A percentile compares a stretch with the other conserved stretches of the same genome.
Conservation (phyloP, 2,113 vertebrate genomes). For the Centropus bengalensis region DNA sequence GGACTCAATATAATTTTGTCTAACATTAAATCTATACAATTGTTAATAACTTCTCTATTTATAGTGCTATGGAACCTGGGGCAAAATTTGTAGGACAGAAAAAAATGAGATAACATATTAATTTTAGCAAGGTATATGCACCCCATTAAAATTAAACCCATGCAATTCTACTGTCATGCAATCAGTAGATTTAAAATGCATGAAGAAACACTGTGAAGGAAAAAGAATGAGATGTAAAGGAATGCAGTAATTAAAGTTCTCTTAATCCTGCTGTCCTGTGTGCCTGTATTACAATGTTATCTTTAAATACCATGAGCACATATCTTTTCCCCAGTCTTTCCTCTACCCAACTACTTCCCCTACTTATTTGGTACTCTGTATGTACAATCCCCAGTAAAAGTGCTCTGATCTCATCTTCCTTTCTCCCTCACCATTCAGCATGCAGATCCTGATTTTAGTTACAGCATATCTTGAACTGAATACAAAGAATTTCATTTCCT, state of each 20-base stretch:
- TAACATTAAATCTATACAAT: neutral
- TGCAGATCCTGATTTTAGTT: neutral
- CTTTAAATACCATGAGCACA: slow-evolving; percentile 6
- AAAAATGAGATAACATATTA: neutral
- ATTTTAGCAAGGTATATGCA: neutral
- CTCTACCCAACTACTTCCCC: neutral
- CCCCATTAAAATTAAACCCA: neutral
- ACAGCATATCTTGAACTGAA: neutral
- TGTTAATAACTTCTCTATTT: neutral
- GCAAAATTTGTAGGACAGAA: neutral
- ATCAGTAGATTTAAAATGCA: neutral
- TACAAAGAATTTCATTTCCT: slow-evolving; percentile 42
- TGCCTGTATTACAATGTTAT: slow-evolving; percentile 16
- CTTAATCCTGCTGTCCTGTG: neutral
- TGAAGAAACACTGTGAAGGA: neutral
- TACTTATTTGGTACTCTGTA: neutral
- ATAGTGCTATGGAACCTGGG: neutral
- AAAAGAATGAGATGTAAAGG: neutral
- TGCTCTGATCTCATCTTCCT: neutral
- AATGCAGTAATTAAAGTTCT: slow-evolving; percentile 32
- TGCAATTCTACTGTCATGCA: neutral
- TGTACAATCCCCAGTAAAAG: neutral
- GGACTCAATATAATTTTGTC: neutral
- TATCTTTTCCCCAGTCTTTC: neutral
- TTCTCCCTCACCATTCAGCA: neutral